Evolutionary conservation across 2,797 vertebrate species (phyloP).

Genomic region (Ficedula albicollis): DNA sequence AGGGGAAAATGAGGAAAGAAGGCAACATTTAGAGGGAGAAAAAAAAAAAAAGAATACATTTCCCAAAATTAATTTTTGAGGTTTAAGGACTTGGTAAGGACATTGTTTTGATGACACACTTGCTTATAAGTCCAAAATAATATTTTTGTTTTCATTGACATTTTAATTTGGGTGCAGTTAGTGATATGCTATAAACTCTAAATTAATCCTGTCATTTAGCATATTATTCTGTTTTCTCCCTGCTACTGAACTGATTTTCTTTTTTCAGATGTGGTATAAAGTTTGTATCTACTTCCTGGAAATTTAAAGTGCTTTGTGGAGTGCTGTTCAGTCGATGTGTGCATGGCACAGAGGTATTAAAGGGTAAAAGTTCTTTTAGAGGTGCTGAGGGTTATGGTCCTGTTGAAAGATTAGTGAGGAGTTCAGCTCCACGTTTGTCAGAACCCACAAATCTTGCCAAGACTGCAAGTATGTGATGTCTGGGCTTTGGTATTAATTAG

Average conservation of each 20-base stretch:
- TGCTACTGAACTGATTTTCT: background rate
- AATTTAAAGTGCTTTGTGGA: background rate
- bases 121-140: background rate
- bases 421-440: background rate
- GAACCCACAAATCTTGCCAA: background rate
- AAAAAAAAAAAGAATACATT: rapidly evolving
- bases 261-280: background rate
- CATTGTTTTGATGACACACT: background rate
- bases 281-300: background rate
- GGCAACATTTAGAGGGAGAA: rapidly evolving
- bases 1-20: background rate
- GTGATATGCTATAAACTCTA: background rate
- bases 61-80: background rate
- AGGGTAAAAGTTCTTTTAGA: background rate
- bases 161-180: background rate
- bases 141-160: background rate
- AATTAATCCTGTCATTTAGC: background rate
- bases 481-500: background rate
- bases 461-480: background rate
- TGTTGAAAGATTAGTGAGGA: background rate
- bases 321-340: background rate
- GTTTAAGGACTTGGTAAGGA: background rate
- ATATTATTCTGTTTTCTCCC: too few relatives aligned
- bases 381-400: background rate
- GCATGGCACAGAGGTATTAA: background rate